Evolutionary conservation across 2,113 vertebrate species (phyloP).

Genomic region (Bettongia penicillata): DNA sequence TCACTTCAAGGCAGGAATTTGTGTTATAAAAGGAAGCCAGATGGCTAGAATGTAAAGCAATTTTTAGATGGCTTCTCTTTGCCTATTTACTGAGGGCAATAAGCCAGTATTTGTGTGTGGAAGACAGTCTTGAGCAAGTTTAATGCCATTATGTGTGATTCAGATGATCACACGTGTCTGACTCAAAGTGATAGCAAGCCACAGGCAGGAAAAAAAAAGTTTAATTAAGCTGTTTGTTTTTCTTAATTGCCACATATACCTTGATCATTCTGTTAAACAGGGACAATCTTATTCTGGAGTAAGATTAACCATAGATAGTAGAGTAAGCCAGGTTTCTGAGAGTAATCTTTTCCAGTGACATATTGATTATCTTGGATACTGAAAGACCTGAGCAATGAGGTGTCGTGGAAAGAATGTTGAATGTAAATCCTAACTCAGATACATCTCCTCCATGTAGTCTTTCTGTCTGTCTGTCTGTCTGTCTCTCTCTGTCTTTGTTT

Average conservation of each 20-base stretch:
- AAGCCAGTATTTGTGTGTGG: constrained; percentile 26
- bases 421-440: neutral
- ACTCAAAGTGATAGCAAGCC: constrained; percentile 19
- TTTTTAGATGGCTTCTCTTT: neutral
- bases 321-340: neutral
- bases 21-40: neutral
- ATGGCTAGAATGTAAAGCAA: neutral
- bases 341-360: neutral
- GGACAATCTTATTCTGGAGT: neutral
- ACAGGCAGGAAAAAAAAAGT: constrained; percentile 1
- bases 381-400: neutral
- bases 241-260: constrained; percentile 1
- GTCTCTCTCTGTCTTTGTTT: too few relatives aligned
- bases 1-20: constrained; percentile 40
- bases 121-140: neutral
- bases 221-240: constrained; percentile 13
- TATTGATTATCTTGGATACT: neutral
- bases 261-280: constrained; percentile 40
- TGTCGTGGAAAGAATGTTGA: neutral
- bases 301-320: neutral
- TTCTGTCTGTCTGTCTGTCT: neutral
- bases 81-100: neutral
- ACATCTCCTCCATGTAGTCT: neutral
- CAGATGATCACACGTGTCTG: neutral
- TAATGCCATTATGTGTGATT: fast-evolving